A percentile compares a stretch with the other conserved stretches of the same genome.
These are phyloP conservation scores for Phoenicopterus ruber DNA, from an alignment of 2,113 vertebrate species.

Conservation along the genomic window DNA sequence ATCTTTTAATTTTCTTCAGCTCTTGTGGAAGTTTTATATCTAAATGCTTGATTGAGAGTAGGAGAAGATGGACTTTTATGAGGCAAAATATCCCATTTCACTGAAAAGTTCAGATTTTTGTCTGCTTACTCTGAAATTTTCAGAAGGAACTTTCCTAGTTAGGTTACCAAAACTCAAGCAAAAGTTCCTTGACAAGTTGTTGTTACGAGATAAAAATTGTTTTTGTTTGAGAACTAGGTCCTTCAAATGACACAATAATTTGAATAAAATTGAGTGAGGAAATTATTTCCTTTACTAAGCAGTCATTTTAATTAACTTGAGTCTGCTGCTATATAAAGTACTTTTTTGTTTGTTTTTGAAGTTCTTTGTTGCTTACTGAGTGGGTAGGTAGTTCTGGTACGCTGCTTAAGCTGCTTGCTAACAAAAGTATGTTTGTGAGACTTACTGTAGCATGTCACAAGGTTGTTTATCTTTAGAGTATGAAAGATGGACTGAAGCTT, in stretches of 20 bases:
- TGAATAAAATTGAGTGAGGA: background rate
- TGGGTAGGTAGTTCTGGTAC: slow-evolving; percentile 19
- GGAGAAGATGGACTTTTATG: background rate
- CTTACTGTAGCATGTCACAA: slow-evolving; percentile 17
- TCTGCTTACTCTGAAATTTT: background rate
- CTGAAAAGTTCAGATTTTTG: background rate
- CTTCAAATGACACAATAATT: background rate
- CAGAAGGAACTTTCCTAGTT: background rate
- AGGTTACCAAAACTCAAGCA: background rate
- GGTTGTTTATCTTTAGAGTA: slow-evolving; percentile 22
- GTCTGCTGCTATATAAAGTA: background rate
- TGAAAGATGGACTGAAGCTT: background rate
- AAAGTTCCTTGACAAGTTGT: background rate
- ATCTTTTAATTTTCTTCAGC: background rate
- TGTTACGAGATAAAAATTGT: background rate
- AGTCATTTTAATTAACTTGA: background rate
- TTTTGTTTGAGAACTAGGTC: background rate
- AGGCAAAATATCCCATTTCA: background rate
- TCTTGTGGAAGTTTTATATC: background rate
- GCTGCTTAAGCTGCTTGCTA: slow-evolving; percentile 22
- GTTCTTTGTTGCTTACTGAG: slow-evolving; percentile 10
- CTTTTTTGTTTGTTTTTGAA: background rate
- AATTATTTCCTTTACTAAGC: background rate
- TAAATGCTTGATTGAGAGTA: background rate
- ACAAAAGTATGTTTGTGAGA: slow-evolving; percentile 32